Conservation (phyloP, 2,113 vertebrate species). For the Serilophus lunatus region DNA sequence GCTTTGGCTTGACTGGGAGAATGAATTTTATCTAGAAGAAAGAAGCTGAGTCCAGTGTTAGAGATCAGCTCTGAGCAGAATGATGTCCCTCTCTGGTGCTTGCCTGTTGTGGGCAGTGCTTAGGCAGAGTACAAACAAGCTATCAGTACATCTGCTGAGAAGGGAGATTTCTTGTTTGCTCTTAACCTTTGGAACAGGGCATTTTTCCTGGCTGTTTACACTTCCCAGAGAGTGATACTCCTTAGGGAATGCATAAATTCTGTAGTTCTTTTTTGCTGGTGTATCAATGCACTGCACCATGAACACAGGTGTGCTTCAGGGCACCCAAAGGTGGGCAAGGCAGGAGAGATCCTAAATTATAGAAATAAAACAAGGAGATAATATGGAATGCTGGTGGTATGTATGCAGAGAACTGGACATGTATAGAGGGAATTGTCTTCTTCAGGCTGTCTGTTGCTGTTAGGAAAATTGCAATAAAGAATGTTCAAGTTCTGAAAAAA, state of each 20-base stretch:
- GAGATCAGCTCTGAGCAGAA: neutral
- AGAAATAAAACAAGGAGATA: neutral
- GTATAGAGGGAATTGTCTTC: neutral
- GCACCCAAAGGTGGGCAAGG: neutral
- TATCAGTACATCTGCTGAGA: neutral
- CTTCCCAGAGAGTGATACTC: neutral
- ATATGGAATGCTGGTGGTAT: neutral
- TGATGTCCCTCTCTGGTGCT: neutral
- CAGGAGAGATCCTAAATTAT: neutral
- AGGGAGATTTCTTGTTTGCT: neutral
- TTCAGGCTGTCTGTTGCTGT: neutral
- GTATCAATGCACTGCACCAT: fast-evolving
- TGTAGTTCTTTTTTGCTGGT: neutral
- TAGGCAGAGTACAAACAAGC: neutral
- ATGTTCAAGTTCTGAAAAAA: neutral
- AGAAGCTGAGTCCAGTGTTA: neutral
- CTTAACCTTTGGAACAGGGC: neutral
- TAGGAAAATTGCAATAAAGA: neutral
- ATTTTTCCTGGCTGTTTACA: neutral
- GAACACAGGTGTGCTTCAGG: neutral
- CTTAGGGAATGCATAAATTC: neutral
- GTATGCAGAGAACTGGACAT: neutral
- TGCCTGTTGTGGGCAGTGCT: neutral
- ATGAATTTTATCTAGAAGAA: neutral
- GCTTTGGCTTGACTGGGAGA: neutral